These are phyloP conservation scores for Empidonax traillii DNA, from an alignment of 2,113 vertebrate species.

Conservation along the genomic window DNA sequence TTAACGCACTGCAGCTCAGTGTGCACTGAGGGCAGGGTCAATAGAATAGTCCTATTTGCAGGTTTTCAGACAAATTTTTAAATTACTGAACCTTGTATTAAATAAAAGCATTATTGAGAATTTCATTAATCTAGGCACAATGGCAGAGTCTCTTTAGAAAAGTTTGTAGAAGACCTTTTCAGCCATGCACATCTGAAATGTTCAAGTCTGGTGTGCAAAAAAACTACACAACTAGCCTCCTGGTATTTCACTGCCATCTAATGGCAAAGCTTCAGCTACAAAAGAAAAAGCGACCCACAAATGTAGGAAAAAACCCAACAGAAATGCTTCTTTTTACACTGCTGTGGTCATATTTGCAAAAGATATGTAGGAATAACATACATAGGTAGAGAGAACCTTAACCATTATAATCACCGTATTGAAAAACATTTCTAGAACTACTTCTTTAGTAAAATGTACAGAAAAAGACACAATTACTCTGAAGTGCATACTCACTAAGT, in stretches of 20 bases:
- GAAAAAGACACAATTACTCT: background rate
- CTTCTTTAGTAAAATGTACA: background rate
- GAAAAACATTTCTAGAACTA: background rate
- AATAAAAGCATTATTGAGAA: background rate
- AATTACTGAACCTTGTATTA: background rate
- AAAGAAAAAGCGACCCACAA: background rate
- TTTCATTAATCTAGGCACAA: background rate
- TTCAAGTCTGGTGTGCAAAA: background rate
- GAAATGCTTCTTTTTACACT: background rate
- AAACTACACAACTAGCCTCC: background rate
- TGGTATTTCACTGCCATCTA: slow-evolving; percentile 5
- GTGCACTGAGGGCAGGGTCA: background rate
- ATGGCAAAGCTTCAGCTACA: background rate
- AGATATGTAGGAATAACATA: background rate
- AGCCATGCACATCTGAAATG: background rate
- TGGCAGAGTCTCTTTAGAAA: background rate
- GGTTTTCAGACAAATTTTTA: background rate
- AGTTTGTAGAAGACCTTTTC: background rate
- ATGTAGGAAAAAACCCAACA: background rate
- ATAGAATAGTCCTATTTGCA: background rate
- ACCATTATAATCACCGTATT: background rate
- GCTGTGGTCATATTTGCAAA: background rate
- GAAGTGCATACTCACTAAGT: background rate
- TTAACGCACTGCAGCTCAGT: background rate
- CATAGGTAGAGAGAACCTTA: background rate